Percentiles rank a stretch among this genome's conserved stretches.
phyloP scores from a whole-genome alignment of 2,888 invertebrate genomes.

The Molanna angustata region DNA sequence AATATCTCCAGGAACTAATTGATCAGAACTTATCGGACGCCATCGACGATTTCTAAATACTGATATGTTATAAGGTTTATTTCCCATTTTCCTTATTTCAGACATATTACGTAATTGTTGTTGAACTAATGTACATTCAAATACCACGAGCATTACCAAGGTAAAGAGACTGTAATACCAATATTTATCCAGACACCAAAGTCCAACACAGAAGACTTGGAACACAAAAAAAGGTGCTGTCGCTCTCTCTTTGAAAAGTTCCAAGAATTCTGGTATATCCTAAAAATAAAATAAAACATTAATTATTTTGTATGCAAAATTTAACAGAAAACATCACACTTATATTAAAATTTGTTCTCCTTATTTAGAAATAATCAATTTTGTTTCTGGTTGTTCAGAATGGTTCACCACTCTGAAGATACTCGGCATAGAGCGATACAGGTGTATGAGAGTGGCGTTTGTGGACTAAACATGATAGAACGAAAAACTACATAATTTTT shows the following conservation, averaged over 20 bases:
- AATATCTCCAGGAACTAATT: slow-evolving; percentile 93
- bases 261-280: slow-evolving; percentile 94
- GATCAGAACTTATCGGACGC: slow-evolving; percentile 81
- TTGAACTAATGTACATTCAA: slow-evolving; percentile 97
- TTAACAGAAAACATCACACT: no score
- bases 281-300: slow-evolving; percentile 37
- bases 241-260: slow-evolving; percentile 95
- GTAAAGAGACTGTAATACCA: slow-evolving; percentile 99
- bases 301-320: not conserved
- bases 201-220: slow-evolving; percentile 97
- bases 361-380: no score
- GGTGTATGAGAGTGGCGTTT: no score
- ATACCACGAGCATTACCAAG: slow-evolving; percentile 90
- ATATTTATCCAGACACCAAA: slow-evolving; percentile 99
- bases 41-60: slow-evolving; percentile 89
- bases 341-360: no score
- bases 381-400: no score
- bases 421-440: no score
- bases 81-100: slow-evolving; percentile 99
- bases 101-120: slow-evolving; percentile 98
- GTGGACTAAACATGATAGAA: no score
- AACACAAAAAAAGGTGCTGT: slow-evolving; percentile 99
- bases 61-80: slow-evolving; percentile 89
- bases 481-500: no score
- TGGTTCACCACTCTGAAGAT: no score